A percentile compares a stretch with the other conserved stretches of the same genome.
Evolutionary conservation across 2,797 vertebrate species (phyloP).

Genomic region (Carcharodon carcharias): DNA sequence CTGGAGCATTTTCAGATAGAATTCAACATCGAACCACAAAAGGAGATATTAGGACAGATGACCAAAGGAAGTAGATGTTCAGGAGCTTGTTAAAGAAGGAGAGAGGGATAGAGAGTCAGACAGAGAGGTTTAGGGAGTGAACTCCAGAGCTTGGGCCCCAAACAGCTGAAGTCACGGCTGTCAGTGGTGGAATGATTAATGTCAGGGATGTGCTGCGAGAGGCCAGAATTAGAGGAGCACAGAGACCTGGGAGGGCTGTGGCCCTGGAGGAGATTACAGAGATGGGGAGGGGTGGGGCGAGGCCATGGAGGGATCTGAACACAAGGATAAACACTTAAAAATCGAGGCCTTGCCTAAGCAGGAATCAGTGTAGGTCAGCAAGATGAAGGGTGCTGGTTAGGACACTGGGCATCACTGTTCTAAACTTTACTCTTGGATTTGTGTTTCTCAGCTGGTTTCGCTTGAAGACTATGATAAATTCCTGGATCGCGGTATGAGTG

Average conservation of each 20-base stretch:
- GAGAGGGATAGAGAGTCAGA: background rate
- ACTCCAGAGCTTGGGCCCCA: background rate
- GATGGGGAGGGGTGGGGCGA: background rate
- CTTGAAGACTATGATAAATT: slow-evolving; percentile 71
- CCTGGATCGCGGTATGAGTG: slow-evolving; percentile 68
- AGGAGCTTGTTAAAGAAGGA: background rate
- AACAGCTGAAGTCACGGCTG: background rate
- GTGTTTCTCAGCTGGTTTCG: slow-evolving; percentile 62
- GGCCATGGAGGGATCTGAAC: background rate
- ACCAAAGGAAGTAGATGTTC: background rate
- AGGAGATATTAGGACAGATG: background rate
- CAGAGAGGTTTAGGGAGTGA: background rate
- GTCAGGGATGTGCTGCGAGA: background rate
- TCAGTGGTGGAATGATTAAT: background rate
- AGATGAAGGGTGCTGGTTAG: background rate
- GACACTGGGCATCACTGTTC: background rate
- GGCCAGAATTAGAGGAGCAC: no score
- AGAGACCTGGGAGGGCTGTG: no score
- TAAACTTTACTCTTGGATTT: background rate
- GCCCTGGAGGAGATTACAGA: background rate
- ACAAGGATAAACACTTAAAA: background rate
- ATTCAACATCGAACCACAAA: background rate
- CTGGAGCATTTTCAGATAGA: background rate
- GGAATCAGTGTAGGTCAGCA: background rate
- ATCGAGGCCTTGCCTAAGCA: background rate